A percentile compares a stretch with the other conserved stretches of the same genome.
Conservation (phyloP, 2,888 invertebrate genomes). For the Taenaris catops region DNA sequence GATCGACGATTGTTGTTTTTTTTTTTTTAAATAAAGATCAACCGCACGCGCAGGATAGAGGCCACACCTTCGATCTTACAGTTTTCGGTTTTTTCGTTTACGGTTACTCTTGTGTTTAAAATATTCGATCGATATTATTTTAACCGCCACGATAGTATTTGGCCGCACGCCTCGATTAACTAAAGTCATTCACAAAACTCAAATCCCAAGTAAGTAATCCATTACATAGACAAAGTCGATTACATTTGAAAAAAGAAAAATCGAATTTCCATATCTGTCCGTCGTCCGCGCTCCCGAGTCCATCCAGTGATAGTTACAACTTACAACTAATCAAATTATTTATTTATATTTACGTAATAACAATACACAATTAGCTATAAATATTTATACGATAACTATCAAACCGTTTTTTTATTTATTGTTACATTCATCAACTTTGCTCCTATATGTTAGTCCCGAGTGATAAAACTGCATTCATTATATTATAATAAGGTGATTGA, state of each 20-base stretch:
- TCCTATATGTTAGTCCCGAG: slow-evolving; percentile 56
- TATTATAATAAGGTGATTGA: slow-evolving; percentile 45
- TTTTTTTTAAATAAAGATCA: too few relatives aligned
- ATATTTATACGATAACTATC: slow-evolving; percentile 79
- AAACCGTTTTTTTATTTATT: slow-evolving; percentile 59
- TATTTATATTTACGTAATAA: slow-evolving; percentile 79
- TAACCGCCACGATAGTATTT: too few relatives aligned
- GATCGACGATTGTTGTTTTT: too few relatives aligned
- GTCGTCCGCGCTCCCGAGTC: slow-evolving; percentile 54
- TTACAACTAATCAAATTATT: slow-evolving; percentile 78
- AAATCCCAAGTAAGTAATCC: slow-evolving; percentile 20
- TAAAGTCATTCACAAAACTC: slow-evolving; percentile 10
- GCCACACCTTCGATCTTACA: neutral
- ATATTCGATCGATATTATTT: neutral
- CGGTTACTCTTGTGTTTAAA: neutral
- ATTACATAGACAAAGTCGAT: slow-evolving; percentile 59
- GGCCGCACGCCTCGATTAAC: slow-evolving; percentile 13
- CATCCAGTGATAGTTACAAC: slow-evolving; percentile 71
- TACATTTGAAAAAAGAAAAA: slow-evolving; percentile 42
- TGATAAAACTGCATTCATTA: slow-evolving; percentile 48
- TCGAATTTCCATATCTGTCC: slow-evolving; percentile 44
- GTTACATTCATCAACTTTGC: slow-evolving; percentile 63
- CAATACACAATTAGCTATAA: slow-evolving; percentile 81
- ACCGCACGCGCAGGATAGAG: slow-evolving; percentile 19
- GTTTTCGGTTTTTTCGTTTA: neutral